A percentile compares a stretch with the other conserved stretches of the same genome.
phyloP scores from a whole-genome alignment of 2,113 vertebrate genomes.

The Pseudorectes ferrugineus region DNA sequence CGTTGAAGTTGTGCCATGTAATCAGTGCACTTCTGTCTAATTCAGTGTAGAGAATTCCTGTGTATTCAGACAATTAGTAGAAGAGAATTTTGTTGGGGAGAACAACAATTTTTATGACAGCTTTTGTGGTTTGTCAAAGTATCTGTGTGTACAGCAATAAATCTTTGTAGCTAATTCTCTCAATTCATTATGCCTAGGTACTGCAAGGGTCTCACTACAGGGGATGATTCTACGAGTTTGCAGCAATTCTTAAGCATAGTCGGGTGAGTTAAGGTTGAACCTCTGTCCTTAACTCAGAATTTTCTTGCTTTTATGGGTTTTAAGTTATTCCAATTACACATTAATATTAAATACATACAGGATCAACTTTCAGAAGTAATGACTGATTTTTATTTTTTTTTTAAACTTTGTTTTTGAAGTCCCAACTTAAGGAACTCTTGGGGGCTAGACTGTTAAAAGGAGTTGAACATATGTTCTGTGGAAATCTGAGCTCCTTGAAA shows the following conservation, averaged over 20 bases:
- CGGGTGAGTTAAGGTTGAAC: slow-evolving; percentile 73
- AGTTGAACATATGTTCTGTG: background rate
- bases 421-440: background rate
- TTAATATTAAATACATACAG: background rate
- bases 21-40: background rate
- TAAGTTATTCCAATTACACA: slow-evolving; percentile 43
- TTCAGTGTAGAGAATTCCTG: background rate
- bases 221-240: slow-evolving; percentile 66
- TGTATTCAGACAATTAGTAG: background rate
- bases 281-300: slow-evolving; percentile 70
- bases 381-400: background rate
- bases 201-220: slow-evolving; percentile 70
- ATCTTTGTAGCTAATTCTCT: slow-evolving; percentile 66
- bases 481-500: background rate
- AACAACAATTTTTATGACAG: background rate
- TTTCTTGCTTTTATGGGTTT: slow-evolving; percentile 69
- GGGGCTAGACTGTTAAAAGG: background rate
- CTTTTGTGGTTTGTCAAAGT: slow-evolving; percentile 27
- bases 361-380: background rate
- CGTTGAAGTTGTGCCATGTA: background rate
- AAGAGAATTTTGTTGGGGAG: background rate
- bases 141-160: slow-evolving; percentile 30
- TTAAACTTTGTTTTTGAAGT: background rate
- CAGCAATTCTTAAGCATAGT: slow-evolving; percentile 71
- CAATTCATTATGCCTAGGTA: slow-evolving; percentile 71